Evolutionary conservation across 2,888 invertebrate species (phyloP), one percentile per base, ranked within the genome.

Genomic region (Drosophila affinis): DNA sequence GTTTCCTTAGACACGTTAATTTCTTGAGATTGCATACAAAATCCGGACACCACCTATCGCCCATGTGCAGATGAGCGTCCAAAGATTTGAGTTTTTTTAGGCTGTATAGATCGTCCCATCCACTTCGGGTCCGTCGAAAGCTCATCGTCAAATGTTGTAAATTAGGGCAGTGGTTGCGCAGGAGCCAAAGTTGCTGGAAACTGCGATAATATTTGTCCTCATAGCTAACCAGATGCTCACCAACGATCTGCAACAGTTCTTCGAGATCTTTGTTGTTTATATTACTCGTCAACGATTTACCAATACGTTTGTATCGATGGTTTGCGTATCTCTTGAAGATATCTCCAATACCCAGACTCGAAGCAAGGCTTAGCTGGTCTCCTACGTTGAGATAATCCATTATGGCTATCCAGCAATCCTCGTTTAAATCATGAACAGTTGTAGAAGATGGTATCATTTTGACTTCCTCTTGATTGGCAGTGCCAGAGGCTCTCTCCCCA

Each of bases 211-310:
- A 0, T 24, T 24, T 24, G 5, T 48, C 46, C 12, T 68, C 24
- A 62, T 76, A 75, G 21, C 60, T 68, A 9, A 51, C n/a, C 18
- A 76, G 51, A 4, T 44, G 12, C 9, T 53, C 56, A 1, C 46
- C 27, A 7, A 61, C 24, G 3, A 57, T 3, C n/a, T 57, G 53
- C 12, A 75, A 51, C 9, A 76, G 21, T 14, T 51, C 45, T 7
- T 45, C 17, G 32, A 75, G 9, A 44, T 62, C 46, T 9, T 18
- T 29, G 9, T 59, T 29, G 12, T n/a, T 32, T 14, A 21, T 21
- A 21, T 3, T 21, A 21, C 21, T 9, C 7, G 56, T 59, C 9
- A 61, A 14, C 2, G 14, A 9, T n/a, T 47, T 49, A 17, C 44
- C 51, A n/a, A 76, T 24, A 21, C 48, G 27, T 1, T 4, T 45